These are phyloP conservation scores for Electrona antarctica DNA, from an alignment of 2,113 vertebrate species.

Conservation along the genomic window DNA sequence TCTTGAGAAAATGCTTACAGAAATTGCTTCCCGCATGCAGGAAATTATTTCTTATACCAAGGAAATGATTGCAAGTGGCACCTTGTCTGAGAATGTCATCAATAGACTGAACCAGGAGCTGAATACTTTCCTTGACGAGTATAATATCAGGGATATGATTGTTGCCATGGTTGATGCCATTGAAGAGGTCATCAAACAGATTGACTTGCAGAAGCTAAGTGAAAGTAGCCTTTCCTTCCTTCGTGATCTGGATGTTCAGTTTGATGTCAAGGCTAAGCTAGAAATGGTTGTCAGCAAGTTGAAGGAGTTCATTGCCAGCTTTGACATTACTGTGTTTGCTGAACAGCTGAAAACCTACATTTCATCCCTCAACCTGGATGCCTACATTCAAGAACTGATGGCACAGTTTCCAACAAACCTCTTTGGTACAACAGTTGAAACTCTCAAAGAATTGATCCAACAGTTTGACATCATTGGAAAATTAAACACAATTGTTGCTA, in stretches of 20 bases:
- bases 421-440: slow-evolving; percentile 63
- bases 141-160: slow-evolving; percentile 75
- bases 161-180: slow-evolving; percentile 75
- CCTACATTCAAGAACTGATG: slow-evolving; percentile 60
- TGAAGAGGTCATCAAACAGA: slow-evolving; percentile 63
- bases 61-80: slow-evolving; percentile 70
- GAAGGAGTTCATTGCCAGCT: slow-evolving; percentile 73
- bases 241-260: slow-evolving; percentile 77
- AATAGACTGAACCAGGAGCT: slow-evolving; percentile 78
- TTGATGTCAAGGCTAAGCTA: slow-evolving; percentile 62
- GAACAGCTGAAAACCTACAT: slow-evolving; percentile 70
- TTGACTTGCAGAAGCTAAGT: slow-evolving; percentile 75
- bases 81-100: slow-evolving; percentile 75
- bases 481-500: slow-evolving; percentile 73
- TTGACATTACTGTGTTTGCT: slow-evolving; percentile 71
- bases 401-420: slow-evolving; percentile 62
- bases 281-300: slow-evolving; percentile 70
- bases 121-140: slow-evolving; percentile 78
- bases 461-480: slow-evolving; percentile 80
- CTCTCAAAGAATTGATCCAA: slow-evolving; percentile 67
- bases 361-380: slow-evolving; percentile 55
- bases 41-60: slow-evolving; percentile 72
- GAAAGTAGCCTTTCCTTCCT: slow-evolving; percentile 78
- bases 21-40: slow-evolving; percentile 70
- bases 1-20: slow-evolving; percentile 68